phyloP scores from a whole-genome alignment of 2,888 invertebrate genomes.

The Calliphora vomitoria region DNA sequence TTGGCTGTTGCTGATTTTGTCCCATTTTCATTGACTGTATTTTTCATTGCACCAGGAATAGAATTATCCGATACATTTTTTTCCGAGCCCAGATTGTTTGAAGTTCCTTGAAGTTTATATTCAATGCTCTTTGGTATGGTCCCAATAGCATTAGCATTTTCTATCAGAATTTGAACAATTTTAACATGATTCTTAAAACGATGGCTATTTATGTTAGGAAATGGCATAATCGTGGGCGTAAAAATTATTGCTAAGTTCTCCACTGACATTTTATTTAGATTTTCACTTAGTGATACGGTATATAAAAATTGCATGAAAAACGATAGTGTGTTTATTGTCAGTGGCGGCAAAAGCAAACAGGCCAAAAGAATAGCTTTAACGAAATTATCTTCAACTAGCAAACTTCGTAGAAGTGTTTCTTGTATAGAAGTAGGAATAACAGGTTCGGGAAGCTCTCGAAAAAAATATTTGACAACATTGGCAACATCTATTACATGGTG shows the following conservation, averaged over 20 bases:
- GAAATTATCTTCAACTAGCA: constrained; percentile 86
- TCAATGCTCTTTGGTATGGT: constrained; percentile 88
- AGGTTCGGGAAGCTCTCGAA: constrained; percentile 93
- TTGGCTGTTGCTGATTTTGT: constrained; percentile 14
- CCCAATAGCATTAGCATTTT: constrained; percentile 91
- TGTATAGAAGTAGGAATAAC: constrained; percentile 90
- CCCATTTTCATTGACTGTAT: neutral
- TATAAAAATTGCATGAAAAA: constrained; percentile 90
- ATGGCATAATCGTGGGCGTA: constrained; percentile 94
- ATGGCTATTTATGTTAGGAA: constrained; percentile 87
- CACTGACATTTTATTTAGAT: constrained; percentile 92
- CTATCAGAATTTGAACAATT: constrained; percentile 91
- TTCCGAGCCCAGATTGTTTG: neutral
- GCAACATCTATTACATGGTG: constrained; percentile 94
- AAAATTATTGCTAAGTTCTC: constrained; percentile 94
- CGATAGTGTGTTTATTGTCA: constrained; percentile 91
- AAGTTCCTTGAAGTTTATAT: constrained; percentile 82
- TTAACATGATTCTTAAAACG: constrained; percentile 89
- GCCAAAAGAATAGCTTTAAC: constrained; percentile 87
- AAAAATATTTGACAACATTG: constrained; percentile 93
- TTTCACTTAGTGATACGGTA: constrained; percentile 87
- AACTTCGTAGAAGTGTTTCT: constrained; percentile 90
- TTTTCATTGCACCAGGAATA: constrained; percentile 73
- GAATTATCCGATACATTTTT: constrained; percentile 27
- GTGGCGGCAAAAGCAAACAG: constrained; percentile 90